phyloP scores from a whole-genome alignment of 2,797 vertebrate species.

The Syngnathus acus region DNA sequence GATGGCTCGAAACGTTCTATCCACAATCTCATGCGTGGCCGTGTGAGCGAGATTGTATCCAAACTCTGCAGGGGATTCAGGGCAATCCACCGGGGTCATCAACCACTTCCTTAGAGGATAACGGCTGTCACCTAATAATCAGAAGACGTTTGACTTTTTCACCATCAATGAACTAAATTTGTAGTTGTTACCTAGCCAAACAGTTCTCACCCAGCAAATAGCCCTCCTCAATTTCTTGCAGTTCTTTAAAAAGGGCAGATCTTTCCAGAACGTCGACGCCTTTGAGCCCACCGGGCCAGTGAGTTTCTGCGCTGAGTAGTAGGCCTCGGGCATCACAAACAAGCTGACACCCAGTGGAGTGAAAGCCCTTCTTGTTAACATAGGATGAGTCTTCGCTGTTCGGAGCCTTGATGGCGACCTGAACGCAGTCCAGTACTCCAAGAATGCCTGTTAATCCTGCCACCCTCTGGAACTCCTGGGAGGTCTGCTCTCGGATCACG shows the following conservation, averaged over 20 bases:
- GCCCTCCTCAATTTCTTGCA: slow-evolving; percentile 73
- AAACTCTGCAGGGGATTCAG: slow-evolving; percentile 79
- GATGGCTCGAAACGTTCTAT: slow-evolving; percentile 82
- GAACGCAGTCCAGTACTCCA: slow-evolving; percentile 86
- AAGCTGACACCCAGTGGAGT: slow-evolving; percentile 89
- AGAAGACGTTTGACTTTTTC: neutral
- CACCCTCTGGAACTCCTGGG: slow-evolving; percentile 82
- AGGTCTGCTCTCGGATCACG: slow-evolving; percentile 70
- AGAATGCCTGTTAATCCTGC: slow-evolving; percentile 87
- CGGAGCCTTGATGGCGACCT: slow-evolving; percentile 89
- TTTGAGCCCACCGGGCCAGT: slow-evolving; percentile 83
- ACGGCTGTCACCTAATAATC: slow-evolving; percentile 75
- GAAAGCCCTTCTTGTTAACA: slow-evolving; percentile 88
- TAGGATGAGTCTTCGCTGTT: slow-evolving; percentile 90
- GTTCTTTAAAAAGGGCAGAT: slow-evolving; percentile 72
- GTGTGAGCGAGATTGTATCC: slow-evolving; percentile 86
- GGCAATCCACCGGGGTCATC: slow-evolving; percentile 83
- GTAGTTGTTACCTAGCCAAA: neutral
- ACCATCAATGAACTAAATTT: no score
- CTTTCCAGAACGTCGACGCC: slow-evolving; percentile 76
- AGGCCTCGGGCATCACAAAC: slow-evolving; percentile 84
- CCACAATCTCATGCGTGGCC: slow-evolving; percentile 83
- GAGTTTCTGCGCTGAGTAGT: slow-evolving; percentile 83
- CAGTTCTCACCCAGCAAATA: slow-evolving; percentile 84
- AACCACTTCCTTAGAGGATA: slow-evolving; percentile 85